Percentiles rank a stretch among this genome's conserved stretches.
Evolutionary conservation across 2,797 vertebrate genomes (phyloP).

Genomic region (Argya squamiceps): DNA sequence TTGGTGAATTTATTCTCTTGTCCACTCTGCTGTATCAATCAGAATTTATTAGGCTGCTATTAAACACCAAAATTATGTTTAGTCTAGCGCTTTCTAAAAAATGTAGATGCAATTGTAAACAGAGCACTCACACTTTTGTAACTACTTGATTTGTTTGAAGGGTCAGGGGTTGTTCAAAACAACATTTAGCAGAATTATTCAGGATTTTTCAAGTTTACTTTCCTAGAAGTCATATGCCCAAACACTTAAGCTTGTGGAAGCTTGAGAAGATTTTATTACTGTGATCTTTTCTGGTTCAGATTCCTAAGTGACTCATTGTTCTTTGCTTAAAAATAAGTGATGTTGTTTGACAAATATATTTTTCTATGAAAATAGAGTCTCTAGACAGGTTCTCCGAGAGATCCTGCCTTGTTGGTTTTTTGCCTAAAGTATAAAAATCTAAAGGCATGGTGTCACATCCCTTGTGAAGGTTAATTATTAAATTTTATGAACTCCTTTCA

Average conservation of each 20-base stretch:
- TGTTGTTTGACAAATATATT: neutral
- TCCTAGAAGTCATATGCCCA: neutral
- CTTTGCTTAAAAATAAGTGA: neutral
- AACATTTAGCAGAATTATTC: neutral
- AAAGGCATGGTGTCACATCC: neutral
- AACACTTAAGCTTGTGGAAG: neutral
- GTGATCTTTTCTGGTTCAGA: neutral
- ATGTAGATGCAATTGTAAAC: neutral
- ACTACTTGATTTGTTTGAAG: neutral
- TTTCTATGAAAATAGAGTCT: neutral
- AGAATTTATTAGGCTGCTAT: neutral
- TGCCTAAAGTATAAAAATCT: neutral
- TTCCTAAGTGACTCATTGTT: neutral
- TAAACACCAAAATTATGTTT: neutral
- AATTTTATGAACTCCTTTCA: neutral
- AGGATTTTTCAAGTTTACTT: neutral
- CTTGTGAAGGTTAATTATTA: constrained; percentile 1
- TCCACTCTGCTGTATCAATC: neutral
- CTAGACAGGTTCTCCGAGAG: neutral
- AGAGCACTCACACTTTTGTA: neutral
- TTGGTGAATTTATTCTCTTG: neutral
- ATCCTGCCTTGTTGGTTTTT: neutral
- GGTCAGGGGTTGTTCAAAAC: neutral
- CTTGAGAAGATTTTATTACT: neutral
- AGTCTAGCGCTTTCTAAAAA: neutral